A percentile compares a stretch with the other conserved stretches of the same genome.
These are phyloP conservation scores for Epistrophe eligans DNA, from an alignment of 2,888 invertebrate genomes.

Conservation along the genomic window DNA sequence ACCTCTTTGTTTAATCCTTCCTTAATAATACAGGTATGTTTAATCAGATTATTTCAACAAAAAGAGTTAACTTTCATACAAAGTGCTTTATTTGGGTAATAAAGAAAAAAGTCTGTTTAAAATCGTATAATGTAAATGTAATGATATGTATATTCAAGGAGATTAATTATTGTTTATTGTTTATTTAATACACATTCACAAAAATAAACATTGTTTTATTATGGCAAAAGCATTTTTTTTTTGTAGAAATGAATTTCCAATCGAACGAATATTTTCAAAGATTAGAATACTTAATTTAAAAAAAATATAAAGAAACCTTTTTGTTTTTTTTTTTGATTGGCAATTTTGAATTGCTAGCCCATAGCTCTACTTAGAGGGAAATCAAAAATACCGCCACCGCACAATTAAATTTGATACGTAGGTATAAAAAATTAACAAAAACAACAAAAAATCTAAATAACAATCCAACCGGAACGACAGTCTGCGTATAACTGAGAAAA, in stretches of 20 bases:
- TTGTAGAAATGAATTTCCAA: neutral
- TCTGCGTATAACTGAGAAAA: slow-evolving; percentile 57
- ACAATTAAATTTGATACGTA: neutral
- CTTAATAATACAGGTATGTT: slow-evolving; percentile 25
- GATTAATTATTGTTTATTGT: neutral
- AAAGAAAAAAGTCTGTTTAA: neutral
- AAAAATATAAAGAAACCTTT: slow-evolving; percentile 26
- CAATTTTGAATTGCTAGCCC: slow-evolving; percentile 20
- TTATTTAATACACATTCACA: neutral
- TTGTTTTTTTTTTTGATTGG: slow-evolving; percentile 18
- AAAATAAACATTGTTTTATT: neutral
- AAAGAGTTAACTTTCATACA: neutral
- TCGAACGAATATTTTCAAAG: neutral
- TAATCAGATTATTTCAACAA: slow-evolving; percentile 20
- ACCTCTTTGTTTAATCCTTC: slow-evolving; percentile 23
- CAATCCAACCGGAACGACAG: slow-evolving; percentile 58
- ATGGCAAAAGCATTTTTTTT: slow-evolving; percentile 8
- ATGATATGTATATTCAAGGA: neutral
- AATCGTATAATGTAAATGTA: neutral
- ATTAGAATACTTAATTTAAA: neutral
- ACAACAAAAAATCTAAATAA: slow-evolving; percentile 9
- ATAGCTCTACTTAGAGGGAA: slow-evolving; percentile 2
- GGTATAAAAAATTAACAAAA: neutral
- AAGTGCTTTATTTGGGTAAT: neutral
- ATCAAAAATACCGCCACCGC: neutral